phyloP scores from a whole-genome alignment of 2,797 vertebrate species.

The Orestias chungarensis region DNA sequence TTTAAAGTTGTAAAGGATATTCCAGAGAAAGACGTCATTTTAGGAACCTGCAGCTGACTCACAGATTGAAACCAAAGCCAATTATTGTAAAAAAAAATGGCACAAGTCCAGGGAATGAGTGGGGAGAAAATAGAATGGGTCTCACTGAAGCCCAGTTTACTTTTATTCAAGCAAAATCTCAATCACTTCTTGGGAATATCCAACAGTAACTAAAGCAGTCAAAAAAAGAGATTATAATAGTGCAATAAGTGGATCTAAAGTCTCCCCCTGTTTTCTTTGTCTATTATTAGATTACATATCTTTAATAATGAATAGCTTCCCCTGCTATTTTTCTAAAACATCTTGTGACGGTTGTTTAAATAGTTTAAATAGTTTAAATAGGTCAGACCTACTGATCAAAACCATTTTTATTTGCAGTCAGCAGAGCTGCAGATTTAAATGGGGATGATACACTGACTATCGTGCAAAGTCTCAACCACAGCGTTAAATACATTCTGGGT shows the following conservation, averaged over 20 bases:
- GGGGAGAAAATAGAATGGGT: constrained; percentile 37
- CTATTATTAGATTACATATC: neutral
- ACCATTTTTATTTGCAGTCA: neutral
- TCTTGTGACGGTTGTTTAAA: neutral
- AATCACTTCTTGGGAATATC: neutral
- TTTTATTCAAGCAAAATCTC: constrained; percentile 36
- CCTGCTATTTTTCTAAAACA: neutral
- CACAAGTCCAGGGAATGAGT: constrained; percentile 52
- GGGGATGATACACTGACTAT: neutral
- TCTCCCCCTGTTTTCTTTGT: neutral
- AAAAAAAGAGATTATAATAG: neutral
- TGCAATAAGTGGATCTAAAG: neutral
- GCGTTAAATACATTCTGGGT: neutral
- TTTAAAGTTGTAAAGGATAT: too few relatives aligned
- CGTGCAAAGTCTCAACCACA: neutral
- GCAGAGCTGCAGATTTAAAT: neutral
- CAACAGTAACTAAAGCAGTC: neutral
- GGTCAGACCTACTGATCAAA: neutral
- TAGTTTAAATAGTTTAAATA: neutral
- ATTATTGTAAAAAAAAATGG: constrained; percentile 52
- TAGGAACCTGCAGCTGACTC: constrained; percentile 49
- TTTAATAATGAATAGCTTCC: neutral
- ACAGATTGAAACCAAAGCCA: constrained; percentile 45
- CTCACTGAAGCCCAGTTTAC: constrained; percentile 39
- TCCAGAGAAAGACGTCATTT: constrained; percentile 1